These are phyloP conservation scores for Corythornis vintsioides DNA, from an alignment of 2,113 vertebrate genomes.

Conservation along the genomic window DNA sequence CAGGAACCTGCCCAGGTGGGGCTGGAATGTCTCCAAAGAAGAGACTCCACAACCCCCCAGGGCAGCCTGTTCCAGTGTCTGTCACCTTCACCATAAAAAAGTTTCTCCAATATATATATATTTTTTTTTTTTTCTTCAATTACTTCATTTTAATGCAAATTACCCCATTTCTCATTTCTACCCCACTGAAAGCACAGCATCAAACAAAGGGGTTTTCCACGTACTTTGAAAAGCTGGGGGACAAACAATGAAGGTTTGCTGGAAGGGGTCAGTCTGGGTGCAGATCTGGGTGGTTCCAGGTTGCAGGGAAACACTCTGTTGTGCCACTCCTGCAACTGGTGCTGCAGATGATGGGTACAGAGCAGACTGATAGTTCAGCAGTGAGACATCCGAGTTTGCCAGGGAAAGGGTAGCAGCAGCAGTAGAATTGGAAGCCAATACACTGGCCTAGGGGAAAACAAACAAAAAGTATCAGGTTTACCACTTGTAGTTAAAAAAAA, in stretches of 20 bases:
- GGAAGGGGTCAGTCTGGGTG: slow-evolving; percentile 93
- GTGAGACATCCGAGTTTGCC: slow-evolving; percentile 89
- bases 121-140: too few relatives aligned
- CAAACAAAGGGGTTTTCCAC: neutral
- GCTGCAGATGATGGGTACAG: slow-evolving; percentile 94
- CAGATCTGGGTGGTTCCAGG: slow-evolving; percentile 93
- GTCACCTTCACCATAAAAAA: too few relatives aligned
- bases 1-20: too few relatives aligned
- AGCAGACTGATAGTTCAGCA: slow-evolving; percentile 94
- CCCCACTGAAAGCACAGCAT: neutral
- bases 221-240: slow-evolving; percentile 96
- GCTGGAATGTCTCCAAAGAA: too few relatives aligned
- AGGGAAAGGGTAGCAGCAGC: slow-evolving; percentile 91
- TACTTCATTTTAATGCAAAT: neutral
- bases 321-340: slow-evolving; percentile 91
- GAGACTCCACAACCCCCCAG: too few relatives aligned
- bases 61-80: too few relatives aligned
- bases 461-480: neutral
- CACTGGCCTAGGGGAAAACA: slow-evolving; percentile 72
- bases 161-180: neutral
- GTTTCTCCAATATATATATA: too few relatives aligned
- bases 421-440: slow-evolving; percentile 84
- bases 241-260: slow-evolving; percentile 97
- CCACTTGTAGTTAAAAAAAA: neutral
- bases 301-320: slow-evolving; percentile 91